Evolutionary conservation across 2,797 vertebrate species (phyloP).

Genomic region (Propithecus perrieri): DNA sequence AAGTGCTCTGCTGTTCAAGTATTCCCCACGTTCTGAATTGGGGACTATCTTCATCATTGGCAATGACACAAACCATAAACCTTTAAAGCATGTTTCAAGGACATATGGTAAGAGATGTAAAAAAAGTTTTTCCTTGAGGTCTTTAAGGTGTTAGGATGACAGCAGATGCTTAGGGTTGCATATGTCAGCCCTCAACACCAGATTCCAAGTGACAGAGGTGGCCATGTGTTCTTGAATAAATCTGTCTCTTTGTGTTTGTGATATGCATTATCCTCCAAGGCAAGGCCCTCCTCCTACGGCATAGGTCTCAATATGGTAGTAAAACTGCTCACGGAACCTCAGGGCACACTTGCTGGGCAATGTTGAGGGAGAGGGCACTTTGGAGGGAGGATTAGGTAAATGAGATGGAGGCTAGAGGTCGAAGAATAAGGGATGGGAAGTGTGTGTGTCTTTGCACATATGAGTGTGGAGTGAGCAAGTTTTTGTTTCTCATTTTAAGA

Average conservation of each 20-base stretch:
- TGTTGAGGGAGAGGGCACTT: background rate
- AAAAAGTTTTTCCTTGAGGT: background rate
- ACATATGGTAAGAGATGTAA: background rate
- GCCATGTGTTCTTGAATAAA: background rate
- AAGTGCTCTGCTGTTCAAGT: background rate
- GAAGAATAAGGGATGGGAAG: background rate
- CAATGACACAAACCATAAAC: background rate
- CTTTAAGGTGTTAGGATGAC: background rate
- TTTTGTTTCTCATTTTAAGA: background rate
- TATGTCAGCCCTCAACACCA: background rate
- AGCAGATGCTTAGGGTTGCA: background rate
- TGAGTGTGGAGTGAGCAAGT: background rate
- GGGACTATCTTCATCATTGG: background rate
- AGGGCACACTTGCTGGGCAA: background rate
- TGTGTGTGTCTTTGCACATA: background rate
- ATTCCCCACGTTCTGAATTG: background rate
- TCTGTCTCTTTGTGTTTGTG: background rate
- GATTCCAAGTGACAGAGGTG: background rate
- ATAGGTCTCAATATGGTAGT: background rate
- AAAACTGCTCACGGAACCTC: background rate
- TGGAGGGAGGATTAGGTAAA: background rate
- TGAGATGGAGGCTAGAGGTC: background rate
- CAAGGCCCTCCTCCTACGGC: background rate
- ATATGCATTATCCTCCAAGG: background rate
- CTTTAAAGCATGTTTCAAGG: background rate